Base-by-base conservation (phyloP, 2,113 vertebrate genomes). In the Micromys minutus region DNA sequence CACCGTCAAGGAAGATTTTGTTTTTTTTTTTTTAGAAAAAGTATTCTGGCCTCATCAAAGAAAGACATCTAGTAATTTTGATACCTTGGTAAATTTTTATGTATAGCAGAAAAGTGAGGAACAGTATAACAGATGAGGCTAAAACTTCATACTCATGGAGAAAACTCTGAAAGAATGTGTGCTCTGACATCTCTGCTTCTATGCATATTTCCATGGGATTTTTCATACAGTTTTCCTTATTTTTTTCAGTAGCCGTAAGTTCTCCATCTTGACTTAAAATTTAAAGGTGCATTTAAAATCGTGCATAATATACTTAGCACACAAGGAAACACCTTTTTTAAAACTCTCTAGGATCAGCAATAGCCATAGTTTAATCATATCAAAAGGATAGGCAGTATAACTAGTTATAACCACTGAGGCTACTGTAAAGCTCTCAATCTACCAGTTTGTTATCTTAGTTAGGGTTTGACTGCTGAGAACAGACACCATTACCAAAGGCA, bases 281-380 rank as follows among this genome's bases (percentile, higher is more conserved):
- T 89, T 88, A 84, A 92, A 75, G 65, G 71, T 85, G 16, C 36
- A 61, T 77, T 31, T 80, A 88, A 90, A 90, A 90, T 93, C 85
- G 69, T 5, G 4, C 34, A 92, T 29, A 83, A 50, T 21, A 91
- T 61, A 90, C 89, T 77, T 87, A 89, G 12, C 42, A 59, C 39
- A 94, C 57, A 96, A 57, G 63, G 50, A 93, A 93, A 67, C 88
- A 67, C 89, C 80, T 4, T 15, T 79, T 94, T 96, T 69, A 80
- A 96, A 39, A 91, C 76, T 31, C 42, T 36, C 26, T 71, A n/a
- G 11, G 24, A 29, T 3, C 36, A 57, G 9, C 39, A 85, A 12
- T 11, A 83, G 9, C 45, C 90, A 16, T 22, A 76, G 11, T 34
- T 77, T 61, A 94, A 83, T 96, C 26, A 95, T 67, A 85, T 89